Conservation (phyloP, 1,140 invertebrate genomes). For the Pseudomyrmex sp. region DNA sequence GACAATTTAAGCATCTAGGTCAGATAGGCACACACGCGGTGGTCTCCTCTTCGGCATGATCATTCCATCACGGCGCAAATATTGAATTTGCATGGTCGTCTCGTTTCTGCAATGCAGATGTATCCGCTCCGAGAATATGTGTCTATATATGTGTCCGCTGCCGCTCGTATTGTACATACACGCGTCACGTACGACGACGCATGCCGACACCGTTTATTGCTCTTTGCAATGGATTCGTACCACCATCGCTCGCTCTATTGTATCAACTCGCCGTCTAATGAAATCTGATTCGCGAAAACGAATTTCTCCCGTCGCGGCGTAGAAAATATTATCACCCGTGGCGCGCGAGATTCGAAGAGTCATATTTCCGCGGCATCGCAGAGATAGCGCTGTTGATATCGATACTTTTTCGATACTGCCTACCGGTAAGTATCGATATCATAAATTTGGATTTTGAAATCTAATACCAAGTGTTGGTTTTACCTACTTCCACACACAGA, state of each 20-base stretch:
- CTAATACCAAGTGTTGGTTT: background rate
- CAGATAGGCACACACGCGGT: slow-evolving; percentile 56
- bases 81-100: slow-evolving; percentile 74
- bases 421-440: background rate
- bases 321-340: slow-evolving; percentile 29
- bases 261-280: slow-evolving; percentile 59
- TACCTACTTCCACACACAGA: background rate
- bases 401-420: slow-evolving; percentile 21
- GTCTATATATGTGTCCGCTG: background rate
- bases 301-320: slow-evolving; percentile 6
- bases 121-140: slow-evolving; percentile 49
- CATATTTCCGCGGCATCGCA: background rate
- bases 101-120: slow-evolving; percentile 74
- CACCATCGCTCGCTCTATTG: slow-evolving; percentile 33
- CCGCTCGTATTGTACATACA: slow-evolving; percentile 36
- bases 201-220: slow-evolving; percentile 53
- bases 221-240: slow-evolving; percentile 56
- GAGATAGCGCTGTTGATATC: slow-evolving; percentile 25
- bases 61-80: slow-evolving; percentile 70
- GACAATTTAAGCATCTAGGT: slow-evolving; percentile 50
- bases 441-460: slow-evolving; percentile 31
- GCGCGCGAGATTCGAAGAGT: background rate
- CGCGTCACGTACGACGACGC: slow-evolving; percentile 12
- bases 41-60: slow-evolving; percentile 58
- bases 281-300: slow-evolving; percentile 64